Percentiles rank a stretch among this genome's conserved stretches.
phyloP scores from a whole-genome alignment of 2,888 invertebrate genomes.

The Nomada hirtipes region DNA sequence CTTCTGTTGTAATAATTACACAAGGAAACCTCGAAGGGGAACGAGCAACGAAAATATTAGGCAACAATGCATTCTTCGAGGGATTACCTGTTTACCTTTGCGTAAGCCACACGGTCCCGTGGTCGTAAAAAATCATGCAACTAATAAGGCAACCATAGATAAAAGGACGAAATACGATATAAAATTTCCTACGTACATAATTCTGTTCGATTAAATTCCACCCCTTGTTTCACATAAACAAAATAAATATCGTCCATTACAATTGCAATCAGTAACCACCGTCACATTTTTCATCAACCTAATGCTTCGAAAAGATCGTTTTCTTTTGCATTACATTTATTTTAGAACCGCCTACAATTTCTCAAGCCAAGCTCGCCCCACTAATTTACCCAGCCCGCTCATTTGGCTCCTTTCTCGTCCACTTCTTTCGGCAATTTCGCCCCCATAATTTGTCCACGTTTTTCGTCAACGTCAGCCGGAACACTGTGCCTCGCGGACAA shows the following conservation, averaged over 20 bases:
- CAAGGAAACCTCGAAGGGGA: slow-evolving; percentile 27
- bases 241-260: too few species aligned
- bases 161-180: too few species aligned
- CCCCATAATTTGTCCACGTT: not conserved
- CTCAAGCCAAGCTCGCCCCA: not conserved
- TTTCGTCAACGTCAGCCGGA: not conserved
- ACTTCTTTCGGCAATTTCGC: too few species aligned
- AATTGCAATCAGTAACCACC: too few species aligned
- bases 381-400: not conserved
- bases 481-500: slow-evolving; percentile 11
- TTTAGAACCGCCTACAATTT: too few species aligned
- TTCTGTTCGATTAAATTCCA: too few species aligned
- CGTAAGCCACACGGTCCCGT: slow-evolving; percentile 12
- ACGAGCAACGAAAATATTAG: slow-evolving; percentile 55
- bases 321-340: too few species aligned
- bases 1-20: slow-evolving; percentile 36
- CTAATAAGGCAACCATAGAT: not conserved
- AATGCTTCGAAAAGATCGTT: too few species aligned
- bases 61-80: slow-evolving; percentile 54
- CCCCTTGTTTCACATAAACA: too few species aligned
- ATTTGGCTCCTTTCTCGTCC: not conserved
- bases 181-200: too few species aligned
- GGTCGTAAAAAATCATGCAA: not conserved
- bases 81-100: slow-evolving; percentile 37
- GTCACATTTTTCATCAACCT: too few species aligned